Base-by-base conservation (phyloP, 2,113 vertebrate species). In the Onychostruthus taczanowskii region DNA sequence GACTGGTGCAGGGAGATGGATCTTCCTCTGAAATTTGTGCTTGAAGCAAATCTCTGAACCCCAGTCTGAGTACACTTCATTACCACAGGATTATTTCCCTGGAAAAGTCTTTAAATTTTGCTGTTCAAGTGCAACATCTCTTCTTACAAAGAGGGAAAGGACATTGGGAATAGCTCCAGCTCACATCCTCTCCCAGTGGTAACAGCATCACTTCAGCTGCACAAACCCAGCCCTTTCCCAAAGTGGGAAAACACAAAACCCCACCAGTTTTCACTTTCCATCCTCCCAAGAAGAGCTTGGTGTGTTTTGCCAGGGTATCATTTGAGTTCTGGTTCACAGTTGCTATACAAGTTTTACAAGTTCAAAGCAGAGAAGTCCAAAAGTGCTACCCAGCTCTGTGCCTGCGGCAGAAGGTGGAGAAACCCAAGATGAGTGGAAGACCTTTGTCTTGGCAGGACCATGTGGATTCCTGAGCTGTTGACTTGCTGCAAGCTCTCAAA, bases 401-500 rank as follows among this genome's bases (percentile, higher is more conserved):
- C 91, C 84, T 1, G 16, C 2, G 26, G 94, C 86, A 31, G 74
- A 73, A 94, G 87, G 91, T 84, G 91, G 89, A 92, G 91, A 95
- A 86, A 84, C 14, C 55, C 41, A 27, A 4, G 53, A 68, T 27
- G 83, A 79, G 67, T 2, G 75, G 79, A 88, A 92, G 93, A 88
- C 93, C 63, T 92, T 61, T 52, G 70, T 68, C 86, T 93, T 92
- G 91, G 91, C 94, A 93, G 89, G 67, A 83, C 89, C 86, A 69
- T 13, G 35, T 9, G 53, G 79, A 95, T 94, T 95, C 93, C 93
- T 79, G 94, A 95, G 89, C 72, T 94, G 79, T 63, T 95, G 93
- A 82, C 44, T 90, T 56, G 85, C 61, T 91, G 67, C 70, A 75
- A 76, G 58, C 67, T 86, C 91, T 90, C 68, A 73, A 69, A 41